Conservation (phyloP, 2,888 invertebrate species). For the Drosophila maculinotata region DNA sequence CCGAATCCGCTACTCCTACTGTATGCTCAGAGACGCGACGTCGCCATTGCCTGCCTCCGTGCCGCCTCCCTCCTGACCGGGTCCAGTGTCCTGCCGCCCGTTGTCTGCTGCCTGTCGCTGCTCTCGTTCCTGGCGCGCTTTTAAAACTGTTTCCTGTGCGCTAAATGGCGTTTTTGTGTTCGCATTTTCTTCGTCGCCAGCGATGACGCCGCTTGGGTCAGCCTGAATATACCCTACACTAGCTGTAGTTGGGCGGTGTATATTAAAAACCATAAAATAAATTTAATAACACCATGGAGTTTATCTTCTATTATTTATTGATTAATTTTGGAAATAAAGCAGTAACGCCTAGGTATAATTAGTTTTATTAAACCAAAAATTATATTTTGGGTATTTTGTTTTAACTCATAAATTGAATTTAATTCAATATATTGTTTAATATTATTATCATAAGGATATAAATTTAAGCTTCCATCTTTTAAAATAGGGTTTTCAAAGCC, state of each 20-base stretch:
- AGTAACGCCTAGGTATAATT: too few relatives aligned
- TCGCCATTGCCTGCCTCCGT: constrained; percentile 46
- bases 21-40: constrained; percentile 42
- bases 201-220: constrained; percentile 48
- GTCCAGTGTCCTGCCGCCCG: constrained; percentile 21
- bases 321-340: too few relatives aligned
- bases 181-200: constrained; percentile 49
- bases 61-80: constrained; percentile 5
- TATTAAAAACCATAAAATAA: too few relatives aligned
- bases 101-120: constrained; percentile 34
- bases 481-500: too few relatives aligned
- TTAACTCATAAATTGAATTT: too few relatives aligned
- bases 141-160: constrained; percentile 80
- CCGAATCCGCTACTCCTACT: constrained; percentile 12
- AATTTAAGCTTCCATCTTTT: too few relatives aligned
- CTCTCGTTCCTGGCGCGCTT: constrained; percentile 60
- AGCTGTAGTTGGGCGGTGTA: background rate
- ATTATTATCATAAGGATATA: too few relatives aligned
- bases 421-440: too few relatives aligned
- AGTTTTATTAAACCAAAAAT: too few relatives aligned
- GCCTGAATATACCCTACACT: constrained; percentile 27
- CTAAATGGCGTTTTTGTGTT: constrained; percentile 82
- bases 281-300: too few relatives aligned
- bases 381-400: too few relatives aligned
- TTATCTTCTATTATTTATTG: too few relatives aligned